These are phyloP conservation scores for western clawed frog (Xenopus tropicalis) DNA, from an alignment of 2,113 vertebrate species.

Conservation along the genomic window DNA sequence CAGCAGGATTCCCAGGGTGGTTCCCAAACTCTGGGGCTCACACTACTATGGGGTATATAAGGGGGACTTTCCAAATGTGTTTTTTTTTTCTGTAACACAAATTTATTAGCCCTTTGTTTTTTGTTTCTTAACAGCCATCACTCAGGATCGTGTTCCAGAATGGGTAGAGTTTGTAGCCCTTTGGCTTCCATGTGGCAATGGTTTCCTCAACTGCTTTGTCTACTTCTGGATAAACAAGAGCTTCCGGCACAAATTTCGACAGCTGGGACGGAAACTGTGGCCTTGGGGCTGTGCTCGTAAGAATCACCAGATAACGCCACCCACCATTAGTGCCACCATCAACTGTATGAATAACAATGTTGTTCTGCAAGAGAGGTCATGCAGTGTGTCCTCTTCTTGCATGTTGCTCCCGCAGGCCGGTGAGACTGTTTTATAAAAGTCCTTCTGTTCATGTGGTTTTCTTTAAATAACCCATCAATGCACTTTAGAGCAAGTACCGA, in stretches of 20 bases:
- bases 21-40: too few species aligned
- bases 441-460: background rate
- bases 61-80: too few species aligned
- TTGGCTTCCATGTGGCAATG: constrained; percentile 78
- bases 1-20: too few species aligned
- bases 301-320: constrained; percentile 36
- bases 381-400: constrained; percentile 69
- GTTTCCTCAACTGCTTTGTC: constrained; percentile 83
- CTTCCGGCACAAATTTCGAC: constrained; percentile 72
- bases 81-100: too few species aligned
- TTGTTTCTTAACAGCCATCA: constrained; percentile 61
- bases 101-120: too few species aligned
- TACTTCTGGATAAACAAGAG: constrained; percentile 81
- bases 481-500: background rate
- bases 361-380: constrained; percentile 58
- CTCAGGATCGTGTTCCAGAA: constrained; percentile 62
- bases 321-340: constrained; percentile 39
- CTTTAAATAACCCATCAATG: background rate
- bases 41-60: too few species aligned
- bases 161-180: constrained; percentile 80
- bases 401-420: constrained; percentile 55
- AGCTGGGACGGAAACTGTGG: constrained; percentile 55
- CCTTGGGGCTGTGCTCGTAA: constrained; percentile 53
- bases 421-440: constrained; percentile 37
- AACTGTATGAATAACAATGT: constrained; percentile 55